Evolutionary conservation across 1,140 invertebrate species (phyloP).

Genomic region (Hyles euphorbiae): DNA sequence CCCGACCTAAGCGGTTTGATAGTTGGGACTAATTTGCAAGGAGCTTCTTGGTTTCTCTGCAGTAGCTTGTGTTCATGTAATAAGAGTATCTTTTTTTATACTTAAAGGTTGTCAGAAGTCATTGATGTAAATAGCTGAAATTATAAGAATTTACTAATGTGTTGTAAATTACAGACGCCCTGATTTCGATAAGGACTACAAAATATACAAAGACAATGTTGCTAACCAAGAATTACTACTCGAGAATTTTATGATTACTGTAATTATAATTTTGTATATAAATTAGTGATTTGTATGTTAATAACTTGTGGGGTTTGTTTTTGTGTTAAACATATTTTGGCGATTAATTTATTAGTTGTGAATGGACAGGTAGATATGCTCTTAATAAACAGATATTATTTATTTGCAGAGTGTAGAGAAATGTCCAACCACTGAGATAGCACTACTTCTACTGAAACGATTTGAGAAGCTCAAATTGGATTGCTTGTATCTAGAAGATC

Average conservation of each 20-base stretch:
- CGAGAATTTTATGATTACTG: conserved; percentile 73
- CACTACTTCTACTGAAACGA: conserved; percentile 65
- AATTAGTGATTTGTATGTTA: no score
- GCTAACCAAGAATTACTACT: conserved; percentile 82
- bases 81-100: no score
- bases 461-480: conserved; percentile 83
- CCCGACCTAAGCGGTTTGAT: no score
- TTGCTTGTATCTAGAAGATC: conserved; percentile 81
- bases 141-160: not conserved
- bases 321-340: not conserved
- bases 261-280: conserved; percentile 34
- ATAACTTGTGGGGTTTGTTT: not conserved
- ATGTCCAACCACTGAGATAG: conserved; percentile 71
- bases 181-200: conserved; percentile 86
- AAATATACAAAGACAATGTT: conserved; percentile 83
- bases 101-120: no score
- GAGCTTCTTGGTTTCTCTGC: no score
- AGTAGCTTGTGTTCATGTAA: no score
- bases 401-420: conserved; percentile 57
- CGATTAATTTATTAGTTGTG: no score
- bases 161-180: conserved; percentile 39
- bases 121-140: no score
- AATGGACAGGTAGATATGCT: no score
- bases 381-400: conserved; percentile 9
- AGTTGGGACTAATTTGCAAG: no score